Evolutionary conservation across 2,888 invertebrate species (phyloP), one percentile per base, ranked within the genome.

Genomic region (Cloeon dipterum): DNA sequence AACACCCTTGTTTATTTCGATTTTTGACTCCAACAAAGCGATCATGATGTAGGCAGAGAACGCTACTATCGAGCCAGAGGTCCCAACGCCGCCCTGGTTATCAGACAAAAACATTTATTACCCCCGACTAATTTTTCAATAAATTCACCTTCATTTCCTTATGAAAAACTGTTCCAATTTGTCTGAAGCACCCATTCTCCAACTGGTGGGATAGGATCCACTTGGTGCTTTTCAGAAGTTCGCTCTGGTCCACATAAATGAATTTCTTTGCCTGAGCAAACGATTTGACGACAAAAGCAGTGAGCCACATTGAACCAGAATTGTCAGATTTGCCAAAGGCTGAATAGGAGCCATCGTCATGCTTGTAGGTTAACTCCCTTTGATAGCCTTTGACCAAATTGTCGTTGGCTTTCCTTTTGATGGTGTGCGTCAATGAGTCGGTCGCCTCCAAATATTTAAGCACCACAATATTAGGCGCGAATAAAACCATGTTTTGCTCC

Each of bases 401-500:
- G 34, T 56, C 56, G 3, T 65, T 52, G 3, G 67, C 65, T 42
- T 58, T 58, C 18, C 57, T 53, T 42, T 62, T 64, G 48, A 74
- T 58, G 46, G 63, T 50, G 42, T 63, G 43, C 46, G 67, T 58
- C 49, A 68, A 46, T 49, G 65, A 53, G 36, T 62, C 47, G 43
- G 68, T 53, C 33, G 51, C 62, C 47, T 54, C 66, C 35, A 78
- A 55, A 45, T 74, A 74, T 32, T 62, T 54, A 26, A 77, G 53
- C 1, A 76, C 70, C 40, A 71, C 66, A 26, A 81, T 59, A 51
- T 78, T 81, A 1, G 78, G 75, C 1, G 74, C 74, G 40, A 81
- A 65, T 0, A 70, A 63, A 4, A 78, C 68, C 74, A 81, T 75
- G 52, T 76, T 78, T 59, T 82, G 81, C 48, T 82, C 81, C 0